Percentiles rank a stretch among this genome's conserved stretches.
phyloP scores from a whole-genome alignment of 2,797 vertebrate genomes.

The Decapterus maruadsi region DNA sequence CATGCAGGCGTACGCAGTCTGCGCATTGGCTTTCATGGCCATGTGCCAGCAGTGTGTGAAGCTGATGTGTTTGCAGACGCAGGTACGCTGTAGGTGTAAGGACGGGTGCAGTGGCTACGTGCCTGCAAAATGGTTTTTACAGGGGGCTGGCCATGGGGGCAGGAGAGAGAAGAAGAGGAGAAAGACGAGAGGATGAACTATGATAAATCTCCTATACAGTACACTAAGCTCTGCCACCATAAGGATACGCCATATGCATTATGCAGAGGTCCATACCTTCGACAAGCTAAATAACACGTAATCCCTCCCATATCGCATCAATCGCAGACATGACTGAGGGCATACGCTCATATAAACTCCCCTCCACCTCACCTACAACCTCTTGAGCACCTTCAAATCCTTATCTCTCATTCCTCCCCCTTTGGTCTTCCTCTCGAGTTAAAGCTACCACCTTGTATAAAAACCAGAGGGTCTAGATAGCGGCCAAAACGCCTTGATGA shows the following conservation, averaged over 20 bases:
- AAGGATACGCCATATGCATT: conserved; percentile 50
- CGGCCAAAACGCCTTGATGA: conserved; percentile 59
- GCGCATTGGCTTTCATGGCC: conserved; percentile 33
- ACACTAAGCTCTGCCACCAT: conserved; percentile 40
- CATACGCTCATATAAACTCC: conserved; percentile 60
- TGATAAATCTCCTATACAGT: conserved; percentile 51
- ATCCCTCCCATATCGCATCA: conserved; percentile 42
- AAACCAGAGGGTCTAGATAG: conserved; percentile 48
- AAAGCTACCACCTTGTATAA: conserved; percentile 51
- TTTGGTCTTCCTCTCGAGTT: conserved; percentile 25
- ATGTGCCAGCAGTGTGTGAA: conserved; percentile 58
- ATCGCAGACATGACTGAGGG: conserved; percentile 40
- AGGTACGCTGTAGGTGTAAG: conserved; percentile 48
- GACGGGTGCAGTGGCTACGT: conserved; percentile 69
- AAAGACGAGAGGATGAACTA: conserved; percentile 13
- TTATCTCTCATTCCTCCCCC: conserved; percentile 37
- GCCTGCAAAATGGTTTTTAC: conserved; percentile 69
- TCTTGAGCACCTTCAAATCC: conserved; percentile 32
- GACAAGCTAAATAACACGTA: conserved; percentile 57
- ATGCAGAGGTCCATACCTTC: conserved; percentile 54
- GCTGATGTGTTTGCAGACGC: conserved; percentile 49
- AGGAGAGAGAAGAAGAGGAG: conserved; percentile 1
- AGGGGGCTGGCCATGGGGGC: conserved; percentile 38
- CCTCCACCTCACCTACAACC: conserved; percentile 32
- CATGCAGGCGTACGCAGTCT: conserved; percentile 36